Evolutionary conservation across 1,140 invertebrate species (phyloP).

Genomic region (Danaus melanippus): DNA sequence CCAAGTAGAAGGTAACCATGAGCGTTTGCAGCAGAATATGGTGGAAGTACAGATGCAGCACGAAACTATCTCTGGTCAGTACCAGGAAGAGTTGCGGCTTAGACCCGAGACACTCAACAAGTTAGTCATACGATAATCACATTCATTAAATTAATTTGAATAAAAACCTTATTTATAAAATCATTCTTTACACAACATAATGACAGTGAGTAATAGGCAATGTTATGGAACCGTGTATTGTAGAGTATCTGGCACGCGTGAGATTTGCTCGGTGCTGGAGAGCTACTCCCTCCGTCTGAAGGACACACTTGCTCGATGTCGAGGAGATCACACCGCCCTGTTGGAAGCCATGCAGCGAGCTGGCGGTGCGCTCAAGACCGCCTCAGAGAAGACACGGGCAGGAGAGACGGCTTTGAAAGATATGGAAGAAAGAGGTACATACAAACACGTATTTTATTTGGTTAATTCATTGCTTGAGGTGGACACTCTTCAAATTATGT

Average conservation of each 20-base stretch:
- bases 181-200: no score
- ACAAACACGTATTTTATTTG: neutral
- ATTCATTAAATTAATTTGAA: slow-evolving; percentile 1
- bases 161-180: no score
- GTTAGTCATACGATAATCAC: slow-evolving; percentile 19
- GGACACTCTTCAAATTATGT: no score
- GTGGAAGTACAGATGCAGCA: slow-evolving; percentile 59
- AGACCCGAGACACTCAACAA: slow-evolving; percentile 52
- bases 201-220: no score
- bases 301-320: slow-evolving; percentile 34
- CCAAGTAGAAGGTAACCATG: slow-evolving; percentile 46
- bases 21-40: slow-evolving; percentile 58
- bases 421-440: slow-evolving; percentile 36
- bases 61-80: slow-evolving; percentile 45
- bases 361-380: slow-evolving; percentile 24
- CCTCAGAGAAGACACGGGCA: slow-evolving; percentile 14
- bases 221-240: no score
- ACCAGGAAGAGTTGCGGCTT: slow-evolving; percentile 47
- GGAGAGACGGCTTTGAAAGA: slow-evolving; percentile 13
- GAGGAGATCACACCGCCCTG: slow-evolving; percentile 34
- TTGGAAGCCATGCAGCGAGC: slow-evolving; percentile 34
- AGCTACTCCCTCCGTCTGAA: slow-evolving; percentile 38
- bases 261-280: slow-evolving; percentile 47
- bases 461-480: no score
- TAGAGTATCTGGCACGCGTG: slow-evolving; percentile 43